A percentile compares a stretch with the other conserved stretches of the same genome.
Evolutionary conservation across 1,140 invertebrate species (phyloP).

Genomic region (Caenorhabditis briggsae): DNA sequence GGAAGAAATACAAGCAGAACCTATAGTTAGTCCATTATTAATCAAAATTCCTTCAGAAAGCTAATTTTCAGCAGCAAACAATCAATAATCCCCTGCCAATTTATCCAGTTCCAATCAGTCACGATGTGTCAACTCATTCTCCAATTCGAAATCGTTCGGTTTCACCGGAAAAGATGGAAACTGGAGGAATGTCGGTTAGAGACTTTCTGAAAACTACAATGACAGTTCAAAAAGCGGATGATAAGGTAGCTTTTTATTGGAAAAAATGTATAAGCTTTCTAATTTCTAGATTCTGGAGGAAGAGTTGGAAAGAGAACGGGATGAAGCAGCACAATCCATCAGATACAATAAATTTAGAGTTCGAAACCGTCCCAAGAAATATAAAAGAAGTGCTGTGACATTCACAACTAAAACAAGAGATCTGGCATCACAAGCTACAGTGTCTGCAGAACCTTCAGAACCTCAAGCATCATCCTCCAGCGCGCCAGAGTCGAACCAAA

Average conservation of each 20-base stretch:
- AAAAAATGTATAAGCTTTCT: no score
- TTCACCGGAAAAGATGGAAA: constrained; percentile 35
- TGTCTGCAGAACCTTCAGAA: background rate
- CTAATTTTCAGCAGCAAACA: background rate
- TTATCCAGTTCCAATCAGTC: background rate
- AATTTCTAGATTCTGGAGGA: constrained; percentile 12
- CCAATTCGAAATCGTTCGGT: constrained; percentile 14
- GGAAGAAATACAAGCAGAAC: constrained; percentile 3
- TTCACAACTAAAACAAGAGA: background rate
- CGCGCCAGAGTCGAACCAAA: background rate
- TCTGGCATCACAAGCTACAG: background rate
- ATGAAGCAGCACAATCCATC: constrained; percentile 35
- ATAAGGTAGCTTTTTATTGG: background rate
- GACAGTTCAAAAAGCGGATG: constrained; percentile 37
- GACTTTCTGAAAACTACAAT: constrained; percentile 39
- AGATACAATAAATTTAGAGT: constrained; percentile 39
- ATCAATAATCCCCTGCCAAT: constrained; percentile 28
- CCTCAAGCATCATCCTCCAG: background rate
- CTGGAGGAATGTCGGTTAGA: constrained; percentile 8
- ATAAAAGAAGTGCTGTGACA: constrained; percentile 34
- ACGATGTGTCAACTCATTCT: background rate
- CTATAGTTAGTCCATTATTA: background rate
- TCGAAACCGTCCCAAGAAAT: constrained; percentile 36
- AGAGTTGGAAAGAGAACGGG: constrained; percentile 5
- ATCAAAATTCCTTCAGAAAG: background rate